Conservation (phyloP, 92 coral and sea anemone genomes). For the Actinernus sp. region DNA sequence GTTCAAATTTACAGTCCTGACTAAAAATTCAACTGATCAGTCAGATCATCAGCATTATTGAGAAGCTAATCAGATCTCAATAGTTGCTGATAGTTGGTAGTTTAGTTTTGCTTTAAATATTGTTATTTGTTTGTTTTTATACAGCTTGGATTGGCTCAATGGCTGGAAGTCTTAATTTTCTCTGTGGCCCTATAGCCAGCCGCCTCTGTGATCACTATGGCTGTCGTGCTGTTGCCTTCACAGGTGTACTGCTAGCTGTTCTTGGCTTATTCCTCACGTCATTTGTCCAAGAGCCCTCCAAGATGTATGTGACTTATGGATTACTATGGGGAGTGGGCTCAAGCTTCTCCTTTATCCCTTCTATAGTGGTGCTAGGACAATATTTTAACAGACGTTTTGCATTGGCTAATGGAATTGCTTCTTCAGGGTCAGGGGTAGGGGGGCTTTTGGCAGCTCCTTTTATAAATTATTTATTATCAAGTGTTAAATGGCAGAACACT, state of each 20-base stretch:
- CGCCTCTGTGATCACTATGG: constrained; percentile 90
- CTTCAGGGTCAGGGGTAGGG: constrained; percentile 94
- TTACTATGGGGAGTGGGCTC: constrained; percentile 98
- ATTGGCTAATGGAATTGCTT: constrained; percentile 86
- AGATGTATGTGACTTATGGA: constrained; percentile 95
- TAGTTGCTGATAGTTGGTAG: too few relatives aligned
- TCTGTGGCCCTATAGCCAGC: constrained; percentile 90
- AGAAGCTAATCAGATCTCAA: too few relatives aligned
- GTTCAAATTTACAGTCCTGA: too few relatives aligned
- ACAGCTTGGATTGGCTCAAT: constrained; percentile 97
- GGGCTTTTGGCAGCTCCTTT: constrained; percentile 85
- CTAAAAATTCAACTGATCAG: too few relatives aligned
- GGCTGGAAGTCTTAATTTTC: constrained; percentile 88
- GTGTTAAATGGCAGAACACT: constrained; percentile 82
- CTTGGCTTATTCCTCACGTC: constrained; percentile 92
- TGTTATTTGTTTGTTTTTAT: not conserved
- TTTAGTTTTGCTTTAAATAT: too few relatives aligned
- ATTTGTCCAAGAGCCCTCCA: constrained; percentile 78
- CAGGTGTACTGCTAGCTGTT: constrained; percentile 80
- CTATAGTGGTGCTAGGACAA: constrained; percentile 87
- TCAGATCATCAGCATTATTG: too few relatives aligned
- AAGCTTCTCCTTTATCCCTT: constrained; percentile 88
- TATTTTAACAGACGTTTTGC: constrained; percentile 85
- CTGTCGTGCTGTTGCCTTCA: constrained; percentile 80
- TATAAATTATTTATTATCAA: constrained; percentile 67